Evolutionary conservation across 2,113 vertebrate genomes (phyloP).

Genomic region (Dasyornis broadbenti): DNA sequence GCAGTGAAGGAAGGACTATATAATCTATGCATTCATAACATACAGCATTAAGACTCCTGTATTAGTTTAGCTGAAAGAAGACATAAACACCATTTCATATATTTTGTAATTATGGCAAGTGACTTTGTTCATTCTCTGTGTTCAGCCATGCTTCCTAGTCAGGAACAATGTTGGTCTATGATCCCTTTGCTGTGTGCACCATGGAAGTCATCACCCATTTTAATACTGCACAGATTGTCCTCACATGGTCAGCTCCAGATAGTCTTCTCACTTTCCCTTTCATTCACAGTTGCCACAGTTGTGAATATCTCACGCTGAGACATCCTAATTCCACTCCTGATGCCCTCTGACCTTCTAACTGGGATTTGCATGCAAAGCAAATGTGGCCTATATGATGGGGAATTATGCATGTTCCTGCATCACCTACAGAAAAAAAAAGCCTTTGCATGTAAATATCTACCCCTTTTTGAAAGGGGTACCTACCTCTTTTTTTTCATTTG

Average conservation of each 20-base stretch:
- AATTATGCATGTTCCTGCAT: background rate
- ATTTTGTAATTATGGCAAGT: background rate
- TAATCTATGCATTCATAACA: background rate
- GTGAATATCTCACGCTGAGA: background rate
- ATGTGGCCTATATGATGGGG: background rate
- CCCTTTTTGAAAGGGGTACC: background rate
- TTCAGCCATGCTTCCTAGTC: background rate
- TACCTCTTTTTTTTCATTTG: background rate
- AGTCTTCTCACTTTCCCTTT: background rate
- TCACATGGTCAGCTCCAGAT: background rate
- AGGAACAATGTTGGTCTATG: background rate
- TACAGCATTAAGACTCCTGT: background rate
- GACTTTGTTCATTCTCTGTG: background rate
- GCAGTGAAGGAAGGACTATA: background rate
- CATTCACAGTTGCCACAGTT: background rate
- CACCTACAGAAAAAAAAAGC: background rate
- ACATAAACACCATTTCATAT: background rate
- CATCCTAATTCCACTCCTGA: background rate
- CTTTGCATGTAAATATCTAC: background rate
- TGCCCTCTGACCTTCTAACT: background rate
- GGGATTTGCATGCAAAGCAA: background rate
- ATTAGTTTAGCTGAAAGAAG: conserved; percentile 9
- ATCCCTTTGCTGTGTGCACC: background rate
- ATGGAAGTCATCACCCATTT: background rate
- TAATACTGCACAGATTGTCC: background rate